These are phyloP conservation scores for Passer domesticus DNA, from an alignment of 2,113 vertebrate genomes.

Conservation along the genomic window DNA sequence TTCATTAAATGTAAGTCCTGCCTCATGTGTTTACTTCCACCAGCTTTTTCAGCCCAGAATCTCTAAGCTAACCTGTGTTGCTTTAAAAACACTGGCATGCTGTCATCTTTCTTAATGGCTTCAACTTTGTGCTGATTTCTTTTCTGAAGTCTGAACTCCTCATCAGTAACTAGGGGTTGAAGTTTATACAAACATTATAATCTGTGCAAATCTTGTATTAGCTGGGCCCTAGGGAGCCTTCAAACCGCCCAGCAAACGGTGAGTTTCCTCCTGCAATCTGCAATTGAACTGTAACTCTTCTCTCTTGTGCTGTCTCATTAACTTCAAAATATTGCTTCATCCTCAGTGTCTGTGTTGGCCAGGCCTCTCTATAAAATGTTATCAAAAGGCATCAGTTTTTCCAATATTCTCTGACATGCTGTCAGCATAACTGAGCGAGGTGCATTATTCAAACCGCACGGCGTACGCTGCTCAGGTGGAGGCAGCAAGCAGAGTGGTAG, in stretches of 20 bases:
- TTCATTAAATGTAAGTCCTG: background rate
- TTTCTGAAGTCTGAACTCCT: background rate
- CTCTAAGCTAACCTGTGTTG: background rate
- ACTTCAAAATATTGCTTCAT: conserved; percentile 25
- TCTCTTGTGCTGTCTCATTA: background rate
- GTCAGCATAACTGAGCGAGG: background rate
- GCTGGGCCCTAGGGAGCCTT: conserved; percentile 10
- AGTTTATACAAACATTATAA: conserved; percentile 20
- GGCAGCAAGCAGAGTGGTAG: fast-evolving
- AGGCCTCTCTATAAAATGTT: background rate
- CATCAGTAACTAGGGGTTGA: background rate
- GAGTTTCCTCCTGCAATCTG: conserved; percentile 2
- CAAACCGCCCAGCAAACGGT: background rate
- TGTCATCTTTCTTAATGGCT: background rate
- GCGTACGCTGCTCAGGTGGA: background rate
- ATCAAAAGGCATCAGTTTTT: conserved; percentile 17
- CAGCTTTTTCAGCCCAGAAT: background rate
- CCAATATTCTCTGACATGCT: conserved; percentile 2
- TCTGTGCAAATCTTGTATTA: background rate
- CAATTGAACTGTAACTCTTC: conserved; percentile 22
- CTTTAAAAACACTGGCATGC: background rate
- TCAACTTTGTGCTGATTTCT: background rate
- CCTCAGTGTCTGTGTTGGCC: background rate
- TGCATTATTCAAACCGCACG: background rate
- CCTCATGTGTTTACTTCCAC: background rate